Percentiles rank a stretch among this genome's conserved stretches.
Conservation (phyloP, 2,797 vertebrate genomes). For the Phyllotis vaccarum region DNA sequence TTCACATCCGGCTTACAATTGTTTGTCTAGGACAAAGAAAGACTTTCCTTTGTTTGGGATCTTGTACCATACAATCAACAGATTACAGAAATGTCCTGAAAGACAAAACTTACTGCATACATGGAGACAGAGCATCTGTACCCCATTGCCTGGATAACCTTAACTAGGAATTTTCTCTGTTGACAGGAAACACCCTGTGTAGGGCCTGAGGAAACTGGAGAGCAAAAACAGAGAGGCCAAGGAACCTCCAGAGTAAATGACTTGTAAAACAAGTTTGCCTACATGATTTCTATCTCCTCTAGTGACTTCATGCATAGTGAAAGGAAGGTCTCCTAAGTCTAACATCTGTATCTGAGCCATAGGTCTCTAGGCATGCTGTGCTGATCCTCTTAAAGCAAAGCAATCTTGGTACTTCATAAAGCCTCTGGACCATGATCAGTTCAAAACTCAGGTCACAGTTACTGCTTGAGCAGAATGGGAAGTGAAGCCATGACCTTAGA, state of each 20-base stretch:
- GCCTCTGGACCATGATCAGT: neutral
- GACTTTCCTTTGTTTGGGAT: neutral
- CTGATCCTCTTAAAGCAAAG: neutral
- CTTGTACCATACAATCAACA: neutral
- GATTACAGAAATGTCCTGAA: neutral
- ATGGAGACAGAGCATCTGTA: neutral
- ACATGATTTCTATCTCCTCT: neutral
- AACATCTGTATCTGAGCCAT: neutral
- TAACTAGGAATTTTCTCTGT: neutral
- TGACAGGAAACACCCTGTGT: neutral
- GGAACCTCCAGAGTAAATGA: neutral
- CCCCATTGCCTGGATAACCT: neutral
- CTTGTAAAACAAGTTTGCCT: neutral
- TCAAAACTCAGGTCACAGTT: neutral
- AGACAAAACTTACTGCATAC: neutral
- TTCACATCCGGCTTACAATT: neutral
- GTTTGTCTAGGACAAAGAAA: neutral
- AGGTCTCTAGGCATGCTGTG: neutral
- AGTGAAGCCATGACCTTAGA: neutral
- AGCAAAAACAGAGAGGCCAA: neutral
- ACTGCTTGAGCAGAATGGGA: neutral
- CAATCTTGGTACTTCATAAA: neutral
- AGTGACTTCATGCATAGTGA: fast-evolving
- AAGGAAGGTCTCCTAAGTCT: neutral
- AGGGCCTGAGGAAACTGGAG: neutral